Conservation (phyloP, 2,113 vertebrate species). For the Poecile atricapillus region DNA sequence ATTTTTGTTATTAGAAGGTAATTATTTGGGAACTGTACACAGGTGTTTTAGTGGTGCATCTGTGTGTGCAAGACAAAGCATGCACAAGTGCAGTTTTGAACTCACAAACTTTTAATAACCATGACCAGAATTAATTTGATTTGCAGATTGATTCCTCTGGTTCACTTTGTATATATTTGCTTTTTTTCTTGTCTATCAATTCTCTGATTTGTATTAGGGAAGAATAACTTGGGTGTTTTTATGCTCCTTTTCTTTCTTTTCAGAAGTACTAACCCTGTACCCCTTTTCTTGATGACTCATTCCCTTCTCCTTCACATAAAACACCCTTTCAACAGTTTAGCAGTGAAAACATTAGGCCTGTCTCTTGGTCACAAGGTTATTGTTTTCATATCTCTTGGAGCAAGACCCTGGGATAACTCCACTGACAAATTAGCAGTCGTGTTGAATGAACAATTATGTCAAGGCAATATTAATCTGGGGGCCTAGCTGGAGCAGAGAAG, state of each 20-base stretch:
- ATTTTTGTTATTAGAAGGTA: background rate
- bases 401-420: constrained; percentile 50
- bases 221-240: background rate
- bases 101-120: background rate
- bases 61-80: background rate
- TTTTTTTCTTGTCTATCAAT: background rate
- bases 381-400: constrained; percentile 68
- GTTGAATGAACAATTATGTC: constrained; percentile 60
- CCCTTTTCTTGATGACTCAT: constrained; percentile 1
- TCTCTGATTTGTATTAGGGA: background rate
- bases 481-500: background rate
- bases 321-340: constrained; percentile 59
- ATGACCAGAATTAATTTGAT: background rate
- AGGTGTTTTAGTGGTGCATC: background rate
- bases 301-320: constrained; percentile 49
- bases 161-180: background rate
- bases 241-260: background rate
- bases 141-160: background rate
- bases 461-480: constrained; percentile 51
- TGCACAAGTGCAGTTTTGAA: background rate
- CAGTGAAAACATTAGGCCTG: constrained; percentile 38
- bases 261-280: background rate
- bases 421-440: constrained; percentile 53
- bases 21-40: background rate
- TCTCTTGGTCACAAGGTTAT: constrained; percentile 57